A percentile compares a stretch with the other conserved stretches of the same genome.
Evolutionary conservation across 2,888 invertebrate species (phyloP).

Genomic region (Synergus japonicus): DNA sequence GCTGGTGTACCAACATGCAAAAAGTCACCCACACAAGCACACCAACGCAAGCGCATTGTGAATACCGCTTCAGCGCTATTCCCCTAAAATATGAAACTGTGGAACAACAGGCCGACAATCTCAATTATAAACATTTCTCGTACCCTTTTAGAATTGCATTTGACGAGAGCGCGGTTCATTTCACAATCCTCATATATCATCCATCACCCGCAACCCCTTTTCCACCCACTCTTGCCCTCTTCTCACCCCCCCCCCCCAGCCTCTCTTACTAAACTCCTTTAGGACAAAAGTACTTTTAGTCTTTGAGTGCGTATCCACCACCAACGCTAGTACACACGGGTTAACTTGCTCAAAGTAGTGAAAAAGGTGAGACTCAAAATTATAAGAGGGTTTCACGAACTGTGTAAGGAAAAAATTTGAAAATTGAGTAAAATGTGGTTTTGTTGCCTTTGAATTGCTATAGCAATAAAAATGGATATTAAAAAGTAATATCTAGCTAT

Average conservation of each 20-base stretch:
- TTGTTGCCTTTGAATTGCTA: background rate
- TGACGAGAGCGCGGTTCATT: constrained; percentile 65
- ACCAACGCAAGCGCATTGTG: constrained; percentile 17
- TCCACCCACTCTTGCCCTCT: constrained; percentile 45
- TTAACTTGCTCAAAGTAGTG: constrained; percentile 59
- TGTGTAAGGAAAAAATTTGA: background rate
- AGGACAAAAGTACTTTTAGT: constrained; percentile 69
- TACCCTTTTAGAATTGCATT: constrained; percentile 71
- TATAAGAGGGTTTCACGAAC: constrained; percentile 1
- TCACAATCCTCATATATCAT: constrained; percentile 60
- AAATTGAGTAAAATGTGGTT: background rate
- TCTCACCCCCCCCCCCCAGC: constrained; percentile 33
- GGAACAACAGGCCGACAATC: constrained; percentile 66
- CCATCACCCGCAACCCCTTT: constrained; percentile 2
- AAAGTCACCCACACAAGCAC: constrained; percentile 42
- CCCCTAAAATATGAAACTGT: constrained; percentile 52
- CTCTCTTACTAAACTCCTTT: constrained; percentile 47
- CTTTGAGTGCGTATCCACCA: constrained; percentile 58
- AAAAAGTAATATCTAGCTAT: too few relatives aligned
- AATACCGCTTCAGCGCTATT: constrained; percentile 41
- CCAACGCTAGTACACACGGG: constrained; percentile 67
- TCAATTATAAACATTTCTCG: constrained; percentile 76
- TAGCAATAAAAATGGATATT: too few relatives aligned
- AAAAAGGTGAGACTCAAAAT: background rate
- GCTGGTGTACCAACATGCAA: constrained; percentile 41